These are phyloP conservation scores for Dendrolimus pini DNA, from an alignment of 2,888 invertebrate genomes.

Conservation along the genomic window DNA sequence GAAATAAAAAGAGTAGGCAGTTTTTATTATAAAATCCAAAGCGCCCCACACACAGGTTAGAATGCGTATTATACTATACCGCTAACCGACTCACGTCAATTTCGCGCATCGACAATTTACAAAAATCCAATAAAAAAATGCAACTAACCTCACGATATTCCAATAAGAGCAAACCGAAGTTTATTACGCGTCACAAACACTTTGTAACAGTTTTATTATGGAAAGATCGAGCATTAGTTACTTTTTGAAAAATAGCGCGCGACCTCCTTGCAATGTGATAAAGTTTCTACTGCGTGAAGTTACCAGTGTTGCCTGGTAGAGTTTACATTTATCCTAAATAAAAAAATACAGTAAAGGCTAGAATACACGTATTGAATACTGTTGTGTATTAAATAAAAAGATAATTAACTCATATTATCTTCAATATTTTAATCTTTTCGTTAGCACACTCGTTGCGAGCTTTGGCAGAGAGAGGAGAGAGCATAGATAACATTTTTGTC, in stretches of 20 bases:
- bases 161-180: constrained; percentile 1
- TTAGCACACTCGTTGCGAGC: too few relatives aligned
- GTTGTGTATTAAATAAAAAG: too few relatives aligned
- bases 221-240: neutral
- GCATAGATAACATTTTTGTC: too few relatives aligned
- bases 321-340: too few relatives aligned
- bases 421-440: too few relatives aligned
- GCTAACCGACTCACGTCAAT: constrained; percentile 15
- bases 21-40: constrained; percentile 3
- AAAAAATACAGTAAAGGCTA: too few relatives aligned
- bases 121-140: constrained; percentile 2
- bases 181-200: neutral
- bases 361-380: too few relatives aligned
- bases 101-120: constrained; percentile 6
- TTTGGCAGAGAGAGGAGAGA: too few relatives aligned
- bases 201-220: neutral
- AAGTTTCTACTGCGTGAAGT: neutral
- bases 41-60: constrained; percentile 12
- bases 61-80: constrained; percentile 5
- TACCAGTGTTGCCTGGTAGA: neutral
- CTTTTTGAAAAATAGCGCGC: neutral
- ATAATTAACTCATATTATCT: too few relatives aligned
- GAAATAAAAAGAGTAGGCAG: too few relatives aligned
- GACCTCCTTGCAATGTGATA: neutral
- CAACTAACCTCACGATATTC: constrained; percentile 16